These are phyloP conservation scores for Vanessa atalanta DNA, from an alignment of 1,140 invertebrate genomes.

Conservation along the genomic window DNA sequence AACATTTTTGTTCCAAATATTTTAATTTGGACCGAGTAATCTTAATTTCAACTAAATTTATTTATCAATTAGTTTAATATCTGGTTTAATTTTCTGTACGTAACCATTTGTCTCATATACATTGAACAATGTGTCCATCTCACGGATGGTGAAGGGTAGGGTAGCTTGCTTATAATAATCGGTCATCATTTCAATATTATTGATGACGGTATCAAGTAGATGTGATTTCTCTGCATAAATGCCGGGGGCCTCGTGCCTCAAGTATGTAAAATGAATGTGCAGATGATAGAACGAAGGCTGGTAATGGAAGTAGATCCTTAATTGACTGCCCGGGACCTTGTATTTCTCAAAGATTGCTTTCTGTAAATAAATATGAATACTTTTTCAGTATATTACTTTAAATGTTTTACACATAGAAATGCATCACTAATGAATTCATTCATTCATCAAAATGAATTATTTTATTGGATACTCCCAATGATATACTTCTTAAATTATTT, in stretches of 20 bases:
- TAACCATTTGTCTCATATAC: constrained; percentile 74
- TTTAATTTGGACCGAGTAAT: background rate
- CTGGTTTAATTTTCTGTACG: constrained; percentile 60
- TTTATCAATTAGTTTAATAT: constrained; percentile 66
- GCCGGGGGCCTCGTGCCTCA: constrained; percentile 91
- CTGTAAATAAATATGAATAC: constrained; percentile 73
- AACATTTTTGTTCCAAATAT: constrained; percentile 63
- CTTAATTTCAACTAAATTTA: constrained; percentile 42
- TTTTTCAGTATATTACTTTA: too few relatives aligned
- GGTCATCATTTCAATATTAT: constrained; percentile 90
- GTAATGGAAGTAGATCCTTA: constrained; percentile 96
- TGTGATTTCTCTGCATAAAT: constrained; percentile 92
- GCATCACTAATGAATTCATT: too few relatives aligned
- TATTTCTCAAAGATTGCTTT: constrained; percentile 91
- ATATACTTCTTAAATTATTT: too few relatives aligned
- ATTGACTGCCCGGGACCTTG: constrained; percentile 84
- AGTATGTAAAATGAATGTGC: constrained; percentile 95
- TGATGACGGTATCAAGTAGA: constrained; percentile 93
- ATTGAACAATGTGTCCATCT: constrained; percentile 83
- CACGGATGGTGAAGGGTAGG: constrained; percentile 86
- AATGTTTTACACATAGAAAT: too few relatives aligned
- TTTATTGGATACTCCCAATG: too few relatives aligned
- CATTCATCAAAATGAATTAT: too few relatives aligned
- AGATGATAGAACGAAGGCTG: constrained; percentile 98
- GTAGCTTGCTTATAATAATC: constrained; percentile 93